A percentile compares a stretch with the other conserved stretches of the same genome.
These are phyloP conservation scores for Periophthalmus modestus DNA, from an alignment of 2,113 vertebrate genomes.

Conservation along the genomic window DNA sequence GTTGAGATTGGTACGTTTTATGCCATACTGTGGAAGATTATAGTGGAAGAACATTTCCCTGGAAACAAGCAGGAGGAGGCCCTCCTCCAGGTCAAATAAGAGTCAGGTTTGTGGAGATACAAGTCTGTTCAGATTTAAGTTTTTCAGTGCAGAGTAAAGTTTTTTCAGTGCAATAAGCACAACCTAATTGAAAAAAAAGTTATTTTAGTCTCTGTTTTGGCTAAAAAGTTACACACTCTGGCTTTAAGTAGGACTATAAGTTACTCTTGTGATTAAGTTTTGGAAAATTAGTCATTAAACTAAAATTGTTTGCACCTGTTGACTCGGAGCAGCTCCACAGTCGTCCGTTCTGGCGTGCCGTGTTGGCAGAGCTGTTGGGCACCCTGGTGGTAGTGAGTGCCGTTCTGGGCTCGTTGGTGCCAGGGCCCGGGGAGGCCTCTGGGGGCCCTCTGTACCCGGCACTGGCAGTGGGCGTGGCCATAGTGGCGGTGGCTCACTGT, in stretches of 20 bases:
- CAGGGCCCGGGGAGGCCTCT: constrained; percentile 48
- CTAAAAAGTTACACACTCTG: no score
- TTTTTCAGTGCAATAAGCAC: no score
- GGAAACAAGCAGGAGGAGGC: no score
- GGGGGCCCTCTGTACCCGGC: constrained; percentile 76
- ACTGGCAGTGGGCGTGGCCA: constrained; percentile 74
- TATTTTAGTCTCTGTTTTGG: no score
- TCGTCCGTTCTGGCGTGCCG: constrained; percentile 76
- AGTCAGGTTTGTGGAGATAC: no score
- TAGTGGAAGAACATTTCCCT: no score
- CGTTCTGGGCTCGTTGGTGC: constrained; percentile 78
- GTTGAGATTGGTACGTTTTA: no score
- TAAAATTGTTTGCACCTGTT: not conserved
- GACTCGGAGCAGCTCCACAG: constrained; percentile 73
- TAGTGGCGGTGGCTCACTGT: constrained; percentile 72
- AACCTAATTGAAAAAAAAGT: no score
- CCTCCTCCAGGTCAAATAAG: no score
- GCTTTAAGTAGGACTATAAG: not conserved
- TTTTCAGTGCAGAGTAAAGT: no score
- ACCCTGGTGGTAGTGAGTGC: constrained; percentile 80
- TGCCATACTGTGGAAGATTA: no score
- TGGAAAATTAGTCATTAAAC: not conserved
- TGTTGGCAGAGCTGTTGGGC: constrained; percentile 75
- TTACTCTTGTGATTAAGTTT: not conserved
- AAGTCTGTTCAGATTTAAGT: no score